Evolutionary conservation across 2,113 vertebrate species (phyloP).

Genomic region (Cyprinodon tularosa): DNA sequence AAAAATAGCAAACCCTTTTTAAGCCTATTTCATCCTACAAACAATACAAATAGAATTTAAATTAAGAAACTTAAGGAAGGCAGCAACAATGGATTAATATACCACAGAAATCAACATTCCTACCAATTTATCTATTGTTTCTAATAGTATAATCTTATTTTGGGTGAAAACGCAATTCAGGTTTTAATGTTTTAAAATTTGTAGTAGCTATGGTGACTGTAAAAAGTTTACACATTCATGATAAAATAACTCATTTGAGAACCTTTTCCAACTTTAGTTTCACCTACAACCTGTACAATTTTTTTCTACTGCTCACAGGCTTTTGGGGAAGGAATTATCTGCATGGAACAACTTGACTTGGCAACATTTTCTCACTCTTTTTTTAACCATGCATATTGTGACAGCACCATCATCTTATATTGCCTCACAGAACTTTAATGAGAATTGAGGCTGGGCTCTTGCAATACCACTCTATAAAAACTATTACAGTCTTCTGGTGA

Average conservation of each 20-base stretch:
- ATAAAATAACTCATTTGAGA: background rate
- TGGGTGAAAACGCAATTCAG: constrained; percentile 6
- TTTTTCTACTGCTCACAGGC: background rate
- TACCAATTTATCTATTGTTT: constrained; percentile 10
- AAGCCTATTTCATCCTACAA: constrained; percentile 30
- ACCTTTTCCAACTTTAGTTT: background rate
- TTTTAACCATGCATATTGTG: background rate
- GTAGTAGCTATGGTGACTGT: constrained; percentile 29
- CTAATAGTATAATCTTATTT: constrained; percentile 19
- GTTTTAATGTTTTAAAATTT: constrained; percentile 41
- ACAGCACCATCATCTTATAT: background rate
- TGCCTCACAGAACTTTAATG: background rate
- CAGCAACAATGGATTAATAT: constrained; percentile 1
- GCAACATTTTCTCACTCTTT: background rate
- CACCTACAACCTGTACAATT: background rate
- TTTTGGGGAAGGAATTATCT: background rate
- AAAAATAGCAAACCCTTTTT: background rate
- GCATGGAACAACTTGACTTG: background rate
- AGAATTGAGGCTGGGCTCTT: background rate
- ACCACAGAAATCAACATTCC: constrained; percentile 1
- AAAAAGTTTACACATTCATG: background rate
- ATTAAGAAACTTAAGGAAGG: background rate
- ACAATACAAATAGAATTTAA: background rate
- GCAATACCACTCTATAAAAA: background rate
- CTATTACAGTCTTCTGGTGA: background rate